Evolutionary conservation across 2,888 invertebrate species (phyloP), one percentile per base, ranked within the genome.

Genomic region (Hypena proboscidalis): DNA sequence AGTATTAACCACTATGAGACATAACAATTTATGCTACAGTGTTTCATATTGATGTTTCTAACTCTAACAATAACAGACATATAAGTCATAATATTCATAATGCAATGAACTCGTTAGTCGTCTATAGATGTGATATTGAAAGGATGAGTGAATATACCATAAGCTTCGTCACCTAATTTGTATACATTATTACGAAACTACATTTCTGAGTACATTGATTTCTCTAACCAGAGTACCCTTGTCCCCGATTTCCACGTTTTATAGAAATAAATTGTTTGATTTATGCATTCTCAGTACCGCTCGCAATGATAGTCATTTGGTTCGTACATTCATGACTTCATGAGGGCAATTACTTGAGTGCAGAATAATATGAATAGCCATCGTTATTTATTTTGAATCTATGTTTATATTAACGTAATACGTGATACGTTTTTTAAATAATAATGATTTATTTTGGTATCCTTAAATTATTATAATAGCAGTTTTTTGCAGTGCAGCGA

Each of bases 191-290:
- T 41, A 36, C 31, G 27, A 36, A 33, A 47, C 20, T 11, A 4
- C 11, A 31, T 14, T 15, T 21, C 20, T 20, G 6, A 26, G 8
- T 27, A 21, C 21, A 25, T n/a, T 21, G 11, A 25, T 31, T 27
- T 5, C 6, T 20, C 25, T 41, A 51, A 43, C 27, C 39, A 39
- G 17, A 8, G 23, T 15, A 56, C 30, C 56, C 58, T 61, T 61
- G 61, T 56, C 39, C 61, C 15, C 27, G 21, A 58, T 61, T 23
- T 32, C 40, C 13, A 15, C 36, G 19, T 14, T 42, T 29, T 32
- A 44, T 36, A 36, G 14, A 27, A 45, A 51, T 41, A 48, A 45
- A 50, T 43, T 56, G 33, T 56, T 21, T 53, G 39, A 58, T 56
- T 50, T 56, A 62, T 46, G 17, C 21, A 48, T 39, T 29, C 22